These are phyloP conservation scores for Phylloscopus collybita DNA, from an alignment of 2,797 vertebrate genomes.

Conservation along the genomic window DNA sequence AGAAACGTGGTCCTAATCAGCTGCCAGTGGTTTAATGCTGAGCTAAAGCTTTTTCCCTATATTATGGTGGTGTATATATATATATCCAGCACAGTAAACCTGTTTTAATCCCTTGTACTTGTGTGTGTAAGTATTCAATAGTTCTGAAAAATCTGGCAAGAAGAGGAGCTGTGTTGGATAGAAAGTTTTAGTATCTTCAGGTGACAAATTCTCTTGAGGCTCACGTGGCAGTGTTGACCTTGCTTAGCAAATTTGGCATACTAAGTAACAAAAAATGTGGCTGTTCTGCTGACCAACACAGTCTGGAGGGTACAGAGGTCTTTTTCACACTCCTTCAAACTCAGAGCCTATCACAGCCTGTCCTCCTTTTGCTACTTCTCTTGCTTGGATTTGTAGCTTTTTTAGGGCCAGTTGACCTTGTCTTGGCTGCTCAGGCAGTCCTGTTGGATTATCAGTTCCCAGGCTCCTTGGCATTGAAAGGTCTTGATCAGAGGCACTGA, in stretches of 20 bases:
- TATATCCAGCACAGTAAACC: background rate
- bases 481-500: background rate
- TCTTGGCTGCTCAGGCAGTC: background rate
- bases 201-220: background rate
- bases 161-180: background rate
- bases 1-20: background rate
- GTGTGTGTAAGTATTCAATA: background rate
- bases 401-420: background rate
- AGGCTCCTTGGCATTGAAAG: background rate
- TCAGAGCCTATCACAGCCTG: background rate
- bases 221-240: background rate
- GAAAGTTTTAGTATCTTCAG: background rate
- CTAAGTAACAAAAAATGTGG: background rate
- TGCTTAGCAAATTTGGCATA: background rate
- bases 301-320: background rate
- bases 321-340: background rate
- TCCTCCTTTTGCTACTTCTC: background rate
- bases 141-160: background rate
- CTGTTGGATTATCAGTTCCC: slow-evolving; percentile 22
- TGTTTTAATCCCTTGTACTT: background rate
- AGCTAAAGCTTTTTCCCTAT: background rate
- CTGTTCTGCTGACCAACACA: background rate
- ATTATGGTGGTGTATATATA: rapidly evolving
- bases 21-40: background rate
- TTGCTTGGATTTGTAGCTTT: background rate